Percentiles rank a stretch among this genome's conserved stretches.
Conservation (phyloP, 2,888 invertebrate species). For the Stenodera caucasica region DNA sequence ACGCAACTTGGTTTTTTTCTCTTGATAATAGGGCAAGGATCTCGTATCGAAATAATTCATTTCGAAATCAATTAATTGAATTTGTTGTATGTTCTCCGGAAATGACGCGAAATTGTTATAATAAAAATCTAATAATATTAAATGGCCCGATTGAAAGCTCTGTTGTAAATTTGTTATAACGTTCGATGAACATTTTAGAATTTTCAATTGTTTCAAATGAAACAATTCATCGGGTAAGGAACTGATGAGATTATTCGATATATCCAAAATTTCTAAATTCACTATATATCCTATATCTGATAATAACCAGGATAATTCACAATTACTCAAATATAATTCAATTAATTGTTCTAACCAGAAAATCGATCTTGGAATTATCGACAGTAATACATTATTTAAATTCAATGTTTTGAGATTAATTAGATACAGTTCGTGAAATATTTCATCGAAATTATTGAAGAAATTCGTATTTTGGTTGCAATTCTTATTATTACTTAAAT, state of each 20-base stretch:
- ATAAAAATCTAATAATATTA: conserved; percentile 24
- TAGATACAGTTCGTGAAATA: conserved; percentile 11
- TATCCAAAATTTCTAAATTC: conserved; percentile 14
- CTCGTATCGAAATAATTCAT: conserved; percentile 18
- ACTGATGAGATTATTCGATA: conserved; percentile 16
- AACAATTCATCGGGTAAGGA: conserved; percentile 10
- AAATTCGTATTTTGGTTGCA: conserved; percentile 1
- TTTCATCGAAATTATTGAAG: conserved; percentile 12
- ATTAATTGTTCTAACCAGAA: conserved; percentile 11
- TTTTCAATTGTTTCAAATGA: conserved; percentile 9
- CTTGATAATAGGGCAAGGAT: background rate
- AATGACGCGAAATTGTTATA: conserved; percentile 17
- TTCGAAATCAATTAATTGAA: conserved; percentile 18
- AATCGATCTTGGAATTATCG: conserved; percentile 14
- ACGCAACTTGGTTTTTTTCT: conserved; percentile 8
- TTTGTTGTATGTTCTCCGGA: conserved; percentile 3
- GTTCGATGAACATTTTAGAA: conserved; percentile 7
- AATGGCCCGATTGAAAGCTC: background rate
- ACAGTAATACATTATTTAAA: conserved; percentile 12
- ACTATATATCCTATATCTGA: conserved; percentile 15
- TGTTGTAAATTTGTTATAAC: background rate
- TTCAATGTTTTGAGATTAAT: conserved; percentile 13
- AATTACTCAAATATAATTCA: conserved; percentile 15
- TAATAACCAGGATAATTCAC: conserved; percentile 17
- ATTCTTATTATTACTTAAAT: conserved; percentile 11